Conservation (phyloP, 1,140 invertebrate genomes). For the Neodiprion pinetum region DNA sequence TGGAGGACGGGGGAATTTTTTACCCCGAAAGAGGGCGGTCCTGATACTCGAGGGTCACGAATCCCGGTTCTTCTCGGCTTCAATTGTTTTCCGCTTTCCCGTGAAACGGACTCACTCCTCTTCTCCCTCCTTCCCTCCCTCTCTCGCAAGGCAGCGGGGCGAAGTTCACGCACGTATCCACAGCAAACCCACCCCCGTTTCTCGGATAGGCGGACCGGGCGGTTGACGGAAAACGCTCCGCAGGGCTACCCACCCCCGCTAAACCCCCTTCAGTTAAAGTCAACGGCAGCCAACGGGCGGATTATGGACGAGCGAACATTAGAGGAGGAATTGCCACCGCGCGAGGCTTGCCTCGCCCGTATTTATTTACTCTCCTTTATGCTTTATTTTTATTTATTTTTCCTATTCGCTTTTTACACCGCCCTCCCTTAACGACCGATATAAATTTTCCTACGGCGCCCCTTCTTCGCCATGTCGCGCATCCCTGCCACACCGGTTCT, state of each 20-base stretch:
- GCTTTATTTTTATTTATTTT: conserved; percentile 22
- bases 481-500: no score
- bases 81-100: conserved; percentile 5
- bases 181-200: conserved; percentile 29
- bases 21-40: no score
- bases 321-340: conserved; percentile 28
- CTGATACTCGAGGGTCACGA: no score
- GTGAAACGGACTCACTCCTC: conserved; percentile 11
- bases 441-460: conserved; percentile 43
- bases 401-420: neutral
- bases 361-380: conserved; percentile 45
- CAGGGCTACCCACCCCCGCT: neutral
- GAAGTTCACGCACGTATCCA: conserved; percentile 47
- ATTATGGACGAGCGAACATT: conserved; percentile 48
- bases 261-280: conserved; percentile 26
- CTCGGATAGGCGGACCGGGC: conserved; percentile 15
- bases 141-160: conserved; percentile 29
- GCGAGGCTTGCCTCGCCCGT: conserved; percentile 32
- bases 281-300: conserved; percentile 28
- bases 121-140: conserved; percentile 27
- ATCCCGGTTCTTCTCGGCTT: neutral
- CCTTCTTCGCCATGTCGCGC: no score
- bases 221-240: conserved; percentile 19
- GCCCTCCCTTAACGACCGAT: conserved; percentile 36
- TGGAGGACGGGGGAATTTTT: no score